Percentiles rank a stretch among this genome's conserved stretches.
phyloP scores from a whole-genome alignment of 2,888 invertebrate species.

The Tribolium freemani region DNA sequence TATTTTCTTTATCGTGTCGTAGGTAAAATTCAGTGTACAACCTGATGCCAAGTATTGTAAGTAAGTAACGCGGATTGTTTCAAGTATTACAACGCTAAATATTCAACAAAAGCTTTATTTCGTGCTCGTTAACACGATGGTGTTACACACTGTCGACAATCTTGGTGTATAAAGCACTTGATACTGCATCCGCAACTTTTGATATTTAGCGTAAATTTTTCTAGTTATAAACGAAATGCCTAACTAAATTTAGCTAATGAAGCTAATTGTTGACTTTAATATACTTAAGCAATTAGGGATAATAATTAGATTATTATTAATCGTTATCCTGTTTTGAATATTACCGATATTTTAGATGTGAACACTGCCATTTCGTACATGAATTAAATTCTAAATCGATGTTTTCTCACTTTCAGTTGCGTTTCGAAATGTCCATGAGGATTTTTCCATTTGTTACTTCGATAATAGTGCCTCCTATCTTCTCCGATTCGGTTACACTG shows the following conservation, averaged over 20 bases:
- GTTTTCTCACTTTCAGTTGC: conserved; percentile 40
- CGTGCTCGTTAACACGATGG: conserved; percentile 5
- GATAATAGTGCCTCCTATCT: conserved; percentile 35
- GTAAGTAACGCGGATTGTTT: neutral
- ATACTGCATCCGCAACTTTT: conserved; percentile 39
- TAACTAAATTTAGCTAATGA: conserved; percentile 46
- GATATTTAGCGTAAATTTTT: conserved; percentile 43
- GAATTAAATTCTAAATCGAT: conserved; percentile 57
- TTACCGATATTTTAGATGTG: conserved; percentile 55
- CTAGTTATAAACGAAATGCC: conserved; percentile 42
- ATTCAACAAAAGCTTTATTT: neutral
- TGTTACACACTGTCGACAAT: conserved; percentile 37
- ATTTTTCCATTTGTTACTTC: conserved; percentile 1
- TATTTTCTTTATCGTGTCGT: neutral
- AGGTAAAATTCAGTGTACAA: neutral
- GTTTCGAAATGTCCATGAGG: neutral
- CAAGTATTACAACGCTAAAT: neutral
- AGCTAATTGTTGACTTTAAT: conserved; percentile 50
- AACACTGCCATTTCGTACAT: conserved; percentile 64
- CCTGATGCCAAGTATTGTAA: neutral
- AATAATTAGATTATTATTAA: conserved; percentile 50
- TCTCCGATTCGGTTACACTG: neutral
- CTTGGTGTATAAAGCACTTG: conserved; percentile 39
- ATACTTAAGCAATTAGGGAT: conserved; percentile 57
- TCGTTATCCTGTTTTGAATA: conserved; percentile 47